Evolutionary conservation across 2,113 vertebrate species (phyloP), one percentile per base, ranked within the genome.

Genomic region (Erythrocebus patas): DNA sequence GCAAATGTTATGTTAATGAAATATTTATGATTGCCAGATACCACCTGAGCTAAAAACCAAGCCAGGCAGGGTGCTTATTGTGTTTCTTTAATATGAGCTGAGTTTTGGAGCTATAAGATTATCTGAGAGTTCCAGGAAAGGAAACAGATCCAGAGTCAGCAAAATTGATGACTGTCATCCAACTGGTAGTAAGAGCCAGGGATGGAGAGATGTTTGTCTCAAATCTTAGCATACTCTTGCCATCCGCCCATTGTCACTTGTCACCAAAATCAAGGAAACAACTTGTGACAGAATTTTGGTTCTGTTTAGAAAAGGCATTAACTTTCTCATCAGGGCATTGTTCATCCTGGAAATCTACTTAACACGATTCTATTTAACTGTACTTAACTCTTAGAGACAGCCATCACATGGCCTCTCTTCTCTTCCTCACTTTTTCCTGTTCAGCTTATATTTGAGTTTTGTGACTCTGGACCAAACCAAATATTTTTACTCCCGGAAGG

Each of bases 401-500:
- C 30, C 16, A 1, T n/a, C 0, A 16, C 18, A 25, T 35, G 50
- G 59, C 13, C n/a, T 82, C 73, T 30, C 38, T 17, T 81, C 55
- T 66, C 25, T 52, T 68, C 70, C 38, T 43, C 7, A 2, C 12
- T 57, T 57, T 87, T 52, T 66, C 38, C n/a, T 76, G 9, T 14
- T 85, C 75, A 45, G 66, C 32, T 88, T 68, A 30, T 45, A 64
- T 50, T 83, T 92, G 75, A 88, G 43, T 88, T 72, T 86, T 95
- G 84, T 88, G 86, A 57, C 66, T 89, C 91, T 94, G 96, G 3
- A 5, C 50, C 57, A 93, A 93, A 89, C 48, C 85, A 95, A 89
- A 48, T 43, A 83, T 87, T 66, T 93, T 96, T 97, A 79, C 97
- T 93, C 95, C 32, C 80, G 73, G 52, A 97, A 96, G 40, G 92